These are phyloP conservation scores for Sylvicola fuscatus DNA, from an alignment of 2,888 invertebrate genomes.

Conservation along the genomic window DNA sequence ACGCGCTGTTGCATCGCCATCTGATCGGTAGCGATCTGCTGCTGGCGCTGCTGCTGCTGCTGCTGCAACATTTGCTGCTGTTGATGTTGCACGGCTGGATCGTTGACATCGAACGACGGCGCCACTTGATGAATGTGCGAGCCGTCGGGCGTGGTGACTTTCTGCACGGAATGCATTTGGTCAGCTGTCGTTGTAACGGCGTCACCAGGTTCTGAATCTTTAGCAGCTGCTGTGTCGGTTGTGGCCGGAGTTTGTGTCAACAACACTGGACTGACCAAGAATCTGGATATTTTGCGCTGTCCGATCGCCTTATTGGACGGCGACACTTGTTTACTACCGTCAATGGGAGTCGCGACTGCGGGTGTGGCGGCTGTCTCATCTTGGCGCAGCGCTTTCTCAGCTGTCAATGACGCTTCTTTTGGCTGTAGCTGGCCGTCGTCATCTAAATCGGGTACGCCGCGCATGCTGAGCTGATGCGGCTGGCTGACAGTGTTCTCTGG, in stretches of 20 bases:
- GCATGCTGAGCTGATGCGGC: too few relatives aligned
- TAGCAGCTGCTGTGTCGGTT: slow-evolving; percentile 6
- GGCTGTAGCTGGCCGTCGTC: too few relatives aligned
- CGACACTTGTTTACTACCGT: neutral
- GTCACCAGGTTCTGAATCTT: neutral
- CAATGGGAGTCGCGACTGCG: too few relatives aligned
- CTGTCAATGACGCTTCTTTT: neutral
- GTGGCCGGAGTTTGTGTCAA: slow-evolving; percentile 17
- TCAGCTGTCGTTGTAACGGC: neutral
- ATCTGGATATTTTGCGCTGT: slow-evolving; percentile 53
- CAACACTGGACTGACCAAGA: slow-evolving; percentile 62
- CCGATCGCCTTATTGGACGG: slow-evolving; percentile 17
- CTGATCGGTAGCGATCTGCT: slow-evolving; percentile 4
- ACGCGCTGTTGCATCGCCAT: slow-evolving; percentile 15
- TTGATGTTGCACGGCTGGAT: slow-evolving; percentile 4
- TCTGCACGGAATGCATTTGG: too few relatives aligned
- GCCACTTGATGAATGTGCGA: too few relatives aligned
- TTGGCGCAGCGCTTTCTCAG: neutral
- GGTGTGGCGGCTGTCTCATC: neutral
- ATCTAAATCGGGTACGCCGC: too few relatives aligned
- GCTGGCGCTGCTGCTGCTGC: slow-evolving; percentile 8
- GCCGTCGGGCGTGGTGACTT: too few relatives aligned
- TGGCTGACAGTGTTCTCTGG: slow-evolving; percentile 28
- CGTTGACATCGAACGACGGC: neutral
- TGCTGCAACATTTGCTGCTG: slow-evolving; percentile 11